These are phyloP conservation scores for Scolopax bukidnonensis DNA, from an alignment of 2,797 vertebrate genomes.

Conservation along the genomic window DNA sequence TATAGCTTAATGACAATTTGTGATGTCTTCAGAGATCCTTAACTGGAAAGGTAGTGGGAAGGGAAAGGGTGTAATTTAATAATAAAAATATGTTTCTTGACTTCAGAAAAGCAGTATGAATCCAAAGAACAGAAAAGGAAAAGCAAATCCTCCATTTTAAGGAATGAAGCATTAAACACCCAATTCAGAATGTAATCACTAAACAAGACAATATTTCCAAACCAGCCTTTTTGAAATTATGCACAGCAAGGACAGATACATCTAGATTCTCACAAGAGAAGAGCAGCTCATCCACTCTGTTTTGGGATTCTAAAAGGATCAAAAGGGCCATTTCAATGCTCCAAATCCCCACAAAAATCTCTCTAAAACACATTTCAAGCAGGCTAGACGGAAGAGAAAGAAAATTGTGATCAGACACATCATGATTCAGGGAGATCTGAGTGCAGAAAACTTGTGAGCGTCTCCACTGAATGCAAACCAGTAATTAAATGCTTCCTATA, in stretches of 20 bases:
- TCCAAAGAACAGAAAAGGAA: not conserved
- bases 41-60: not conserved
- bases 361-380: not conserved
- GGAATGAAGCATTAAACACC: not conserved
- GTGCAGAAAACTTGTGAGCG: not conserved
- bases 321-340: conserved; percentile 34
- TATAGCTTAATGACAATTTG: not conserved
- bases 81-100: not conserved
- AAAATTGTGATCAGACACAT: conserved; percentile 19
- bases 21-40: not conserved
- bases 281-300: conserved; percentile 1
- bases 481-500: conserved; percentile 68
- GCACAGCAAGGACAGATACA: not conserved
- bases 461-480: conserved; percentile 44
- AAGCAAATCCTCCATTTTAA: not conserved
- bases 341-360: conserved; percentile 29
- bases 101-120: not conserved
- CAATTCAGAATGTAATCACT: not conserved
- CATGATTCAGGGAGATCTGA: not conserved
- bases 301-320: conserved; percentile 20
- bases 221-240: not conserved
- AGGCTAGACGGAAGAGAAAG: not conserved
- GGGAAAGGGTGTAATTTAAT: not conserved
- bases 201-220: conserved; percentile 16
- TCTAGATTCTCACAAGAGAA: conserved; percentile 1